A percentile compares a stretch with the other conserved stretches of the same genome.
These are phyloP conservation scores for Tachysurus vachellii DNA, from an alignment of 2,113 vertebrate genomes.

Conservation along the genomic window DNA sequence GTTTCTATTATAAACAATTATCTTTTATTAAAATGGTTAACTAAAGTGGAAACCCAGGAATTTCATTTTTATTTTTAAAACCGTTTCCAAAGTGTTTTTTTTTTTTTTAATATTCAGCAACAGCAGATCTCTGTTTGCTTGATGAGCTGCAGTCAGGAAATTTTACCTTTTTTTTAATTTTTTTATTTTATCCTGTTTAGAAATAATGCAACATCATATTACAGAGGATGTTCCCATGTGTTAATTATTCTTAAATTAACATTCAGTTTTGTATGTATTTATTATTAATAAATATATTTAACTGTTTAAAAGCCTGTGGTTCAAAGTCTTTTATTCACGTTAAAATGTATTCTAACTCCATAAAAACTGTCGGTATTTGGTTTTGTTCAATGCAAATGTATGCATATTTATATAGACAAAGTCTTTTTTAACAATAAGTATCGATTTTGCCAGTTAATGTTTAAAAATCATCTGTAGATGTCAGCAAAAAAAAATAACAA, in stretches of 20 bases:
- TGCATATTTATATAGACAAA: background rate
- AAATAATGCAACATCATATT: background rate
- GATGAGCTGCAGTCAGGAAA: background rate
- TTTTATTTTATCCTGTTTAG: background rate
- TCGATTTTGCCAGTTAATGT: background rate
- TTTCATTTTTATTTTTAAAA: background rate
- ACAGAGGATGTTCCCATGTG: background rate
- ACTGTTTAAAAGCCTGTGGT: background rate
- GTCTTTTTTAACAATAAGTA: background rate
- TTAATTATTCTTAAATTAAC: background rate
- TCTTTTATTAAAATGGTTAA: background rate
- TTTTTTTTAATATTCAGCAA: background rate
- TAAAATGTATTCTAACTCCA: background rate
- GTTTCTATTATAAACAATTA: background rate
- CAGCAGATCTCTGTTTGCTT: background rate
- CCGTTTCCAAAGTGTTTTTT: background rate
- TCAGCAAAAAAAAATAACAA: background rate
- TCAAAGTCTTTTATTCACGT: background rate
- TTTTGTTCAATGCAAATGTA: background rate
- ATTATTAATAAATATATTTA: too few species aligned
- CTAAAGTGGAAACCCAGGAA: background rate
- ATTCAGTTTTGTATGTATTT: background rate
- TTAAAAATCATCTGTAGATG: background rate
- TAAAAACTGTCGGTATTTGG: background rate
- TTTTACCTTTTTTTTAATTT: background rate